A percentile compares a stretch with the other conserved stretches of the same genome.
Conservation (phyloP, 2,888 invertebrate species). For the Coelopa pilipes region DNA sequence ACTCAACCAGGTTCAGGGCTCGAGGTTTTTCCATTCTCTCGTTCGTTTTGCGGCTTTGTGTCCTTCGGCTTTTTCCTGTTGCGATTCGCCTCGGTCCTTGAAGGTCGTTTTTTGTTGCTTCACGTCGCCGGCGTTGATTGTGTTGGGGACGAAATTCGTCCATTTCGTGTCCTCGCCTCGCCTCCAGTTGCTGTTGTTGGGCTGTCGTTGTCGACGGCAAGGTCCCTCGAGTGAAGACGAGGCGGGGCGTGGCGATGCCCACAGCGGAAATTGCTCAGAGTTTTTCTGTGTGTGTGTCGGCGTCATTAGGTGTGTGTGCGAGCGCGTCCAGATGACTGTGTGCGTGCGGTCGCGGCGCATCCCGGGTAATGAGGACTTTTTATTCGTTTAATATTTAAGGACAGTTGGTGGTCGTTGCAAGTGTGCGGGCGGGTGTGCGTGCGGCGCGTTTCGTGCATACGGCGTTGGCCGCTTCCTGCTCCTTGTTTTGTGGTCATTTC, state of each 20-base stretch:
- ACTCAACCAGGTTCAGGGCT: too few relatives aligned
- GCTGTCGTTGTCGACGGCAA: too few relatives aligned
- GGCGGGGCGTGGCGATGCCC: too few relatives aligned
- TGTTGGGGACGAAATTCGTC: conserved; percentile 3
- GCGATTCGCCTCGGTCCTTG: background rate
- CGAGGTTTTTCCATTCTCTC: background rate
- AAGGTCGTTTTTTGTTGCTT: conserved; percentile 1
- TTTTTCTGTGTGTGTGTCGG: too few relatives aligned
- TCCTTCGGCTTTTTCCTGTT: background rate
- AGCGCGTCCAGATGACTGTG: background rate
- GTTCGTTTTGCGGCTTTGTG: background rate
- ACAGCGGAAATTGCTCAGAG: too few relatives aligned
- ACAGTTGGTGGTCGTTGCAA: conserved; percentile 50
- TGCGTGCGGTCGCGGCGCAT: background rate
- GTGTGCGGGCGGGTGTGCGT: background rate
- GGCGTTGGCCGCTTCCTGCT: background rate
- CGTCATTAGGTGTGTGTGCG: background rate
- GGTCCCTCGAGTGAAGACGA: background rate
- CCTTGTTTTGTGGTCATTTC: conserved; percentile 14
- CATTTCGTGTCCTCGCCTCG: background rate
- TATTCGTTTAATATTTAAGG: conserved; percentile 61
- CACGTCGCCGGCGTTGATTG: background rate
- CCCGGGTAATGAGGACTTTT: conserved; percentile 3
- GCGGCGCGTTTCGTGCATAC: background rate
- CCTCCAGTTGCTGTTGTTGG: background rate